Base-by-base conservation (phyloP, 2,888 invertebrate genomes). In the Luffia ferchaultella region DNA sequence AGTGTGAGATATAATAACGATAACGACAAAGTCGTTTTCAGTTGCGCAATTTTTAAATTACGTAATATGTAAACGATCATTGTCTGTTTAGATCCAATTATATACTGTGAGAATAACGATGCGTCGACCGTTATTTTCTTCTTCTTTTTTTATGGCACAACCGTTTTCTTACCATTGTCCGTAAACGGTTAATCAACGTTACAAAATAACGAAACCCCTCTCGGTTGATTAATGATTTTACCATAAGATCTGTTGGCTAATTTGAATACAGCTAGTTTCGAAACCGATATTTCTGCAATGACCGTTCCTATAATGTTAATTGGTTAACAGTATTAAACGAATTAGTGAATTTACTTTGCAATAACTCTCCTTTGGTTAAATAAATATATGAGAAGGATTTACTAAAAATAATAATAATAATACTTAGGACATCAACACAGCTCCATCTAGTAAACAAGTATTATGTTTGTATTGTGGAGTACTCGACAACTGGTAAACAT, bases 151-250 rank as follows among this genome's bases (percentile, higher is more conserved):
- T 30, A 30, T 30, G 12, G 5, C 30, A 30, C 3, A 30, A 30
- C 30, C 12, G 30, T 30, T 30, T 30, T 30, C 30, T 7, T 3
- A 7, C 12, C 30, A 30, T 30, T 30, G 30, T 30, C 12, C 30
- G 30, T 30, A 30, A 30, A 30, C 30, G 30, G 30, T 30, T 30
- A 30, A 30, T 30, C 30, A 30, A 30, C 3, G 30, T 30, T 30
- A 12, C 30, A 30, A 30, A 30, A 30, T 12, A 30, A 30, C 30
- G 30, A 30, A 30, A 30, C 30, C 12, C 30, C 54, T 67, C 69
- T 65, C 68, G 67, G 64, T 65, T 73, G 75, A 76, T 78, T 77
- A 73, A 79, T 77, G 75, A 76, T 76, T 73, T 76, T 72, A 73
- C 72, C 73, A 75, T 73, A 69, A 70, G 74, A 77, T 76, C 76